Evolutionary conservation across 2,888 invertebrate genomes (phyloP).

Genomic region (Drosophila diplacantha): DNA sequence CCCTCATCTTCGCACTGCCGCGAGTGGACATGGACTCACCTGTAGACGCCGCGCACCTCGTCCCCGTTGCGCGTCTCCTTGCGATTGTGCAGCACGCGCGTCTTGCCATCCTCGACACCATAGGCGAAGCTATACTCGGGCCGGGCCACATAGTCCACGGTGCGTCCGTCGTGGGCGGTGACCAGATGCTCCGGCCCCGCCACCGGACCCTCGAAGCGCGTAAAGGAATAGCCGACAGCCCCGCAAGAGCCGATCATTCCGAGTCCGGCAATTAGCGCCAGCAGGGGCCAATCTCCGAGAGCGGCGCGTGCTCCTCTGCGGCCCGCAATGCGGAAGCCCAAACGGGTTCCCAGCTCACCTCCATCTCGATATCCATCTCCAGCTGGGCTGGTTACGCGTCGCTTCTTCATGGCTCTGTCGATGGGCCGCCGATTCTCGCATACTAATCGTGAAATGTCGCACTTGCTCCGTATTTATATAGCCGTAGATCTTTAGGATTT

Average conservation of each 20-base stretch:
- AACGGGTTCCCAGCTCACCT: constrained; percentile 39
- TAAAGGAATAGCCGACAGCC: constrained; percentile 82
- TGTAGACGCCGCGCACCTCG: constrained; percentile 85
- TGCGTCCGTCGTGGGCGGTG: constrained; percentile 78
- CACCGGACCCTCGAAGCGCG: constrained; percentile 86
- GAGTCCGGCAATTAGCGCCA: constrained; percentile 46
- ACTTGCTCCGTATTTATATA: constrained; percentile 73
- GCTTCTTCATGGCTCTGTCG: constrained; percentile 53
- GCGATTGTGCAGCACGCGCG: constrained; percentile 85
- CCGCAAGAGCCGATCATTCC: constrained; percentile 47
- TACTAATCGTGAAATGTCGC: constrained; percentile 72
- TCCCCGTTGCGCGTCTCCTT: constrained; percentile 86
- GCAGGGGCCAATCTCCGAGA: constrained; percentile 35
- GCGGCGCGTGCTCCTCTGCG: constrained; percentile 37
- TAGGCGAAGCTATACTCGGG: constrained; percentile 88
- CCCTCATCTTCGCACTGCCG: constrained; percentile 2
- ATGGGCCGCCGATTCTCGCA: constrained; percentile 32
- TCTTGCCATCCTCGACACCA: constrained; percentile 86
- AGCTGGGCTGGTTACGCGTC: constrained; percentile 49
- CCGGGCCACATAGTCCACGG: constrained; percentile 84
- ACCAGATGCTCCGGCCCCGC: constrained; percentile 80
- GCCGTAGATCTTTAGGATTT: constrained; percentile 27
- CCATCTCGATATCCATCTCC: constrained; percentile 26
- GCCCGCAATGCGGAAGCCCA: constrained; percentile 63
- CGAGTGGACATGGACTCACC: constrained; percentile 63